These are phyloP conservation scores for Abrostola triplasia DNA, from an alignment of 2,888 invertebrate species.

Conservation along the genomic window DNA sequence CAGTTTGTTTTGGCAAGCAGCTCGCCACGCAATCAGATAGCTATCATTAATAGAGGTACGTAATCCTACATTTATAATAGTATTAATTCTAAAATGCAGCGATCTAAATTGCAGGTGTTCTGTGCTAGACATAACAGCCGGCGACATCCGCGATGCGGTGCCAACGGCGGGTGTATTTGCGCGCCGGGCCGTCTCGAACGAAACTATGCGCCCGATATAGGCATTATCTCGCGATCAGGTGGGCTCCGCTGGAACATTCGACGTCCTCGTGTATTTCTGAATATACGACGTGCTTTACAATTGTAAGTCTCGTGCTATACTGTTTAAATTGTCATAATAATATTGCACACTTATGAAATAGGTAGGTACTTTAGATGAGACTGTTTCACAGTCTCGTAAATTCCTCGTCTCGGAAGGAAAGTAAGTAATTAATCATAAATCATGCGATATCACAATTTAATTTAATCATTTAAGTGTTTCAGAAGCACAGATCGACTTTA, in stretches of 20 bases:
- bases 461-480: too few relatives aligned
- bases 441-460: too few relatives aligned
- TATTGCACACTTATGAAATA: neutral
- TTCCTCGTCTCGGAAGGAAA: too few relatives aligned
- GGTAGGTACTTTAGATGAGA: too few relatives aligned
- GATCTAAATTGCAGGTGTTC: slow-evolving; percentile 55
- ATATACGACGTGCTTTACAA: slow-evolving; percentile 17
- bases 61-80: slow-evolving; percentile 37
- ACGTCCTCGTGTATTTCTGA: slow-evolving; percentile 16
- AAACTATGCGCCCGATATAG: slow-evolving; percentile 58
- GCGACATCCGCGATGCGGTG: slow-evolving; percentile 61
- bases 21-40: slow-evolving; percentile 38
- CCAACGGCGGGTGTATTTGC: slow-evolving; percentile 64
- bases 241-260: slow-evolving; percentile 41
- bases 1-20: slow-evolving; percentile 37
- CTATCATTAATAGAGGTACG: slow-evolving; percentile 30
- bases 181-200: slow-evolving; percentile 72
- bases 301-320: neutral
- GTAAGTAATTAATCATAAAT: too few relatives aligned
- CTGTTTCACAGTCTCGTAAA: too few relatives aligned
- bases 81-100: slow-evolving; percentile 21
- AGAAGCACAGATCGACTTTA: neutral
- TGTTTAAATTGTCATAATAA: neutral
- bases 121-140: slow-evolving; percentile 52
- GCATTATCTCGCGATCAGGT: slow-evolving; percentile 54